These are phyloP conservation scores for Platynereis dumerilii DNA, from an alignment of 2,888 invertebrate genomes.

Conservation along the genomic window DNA sequence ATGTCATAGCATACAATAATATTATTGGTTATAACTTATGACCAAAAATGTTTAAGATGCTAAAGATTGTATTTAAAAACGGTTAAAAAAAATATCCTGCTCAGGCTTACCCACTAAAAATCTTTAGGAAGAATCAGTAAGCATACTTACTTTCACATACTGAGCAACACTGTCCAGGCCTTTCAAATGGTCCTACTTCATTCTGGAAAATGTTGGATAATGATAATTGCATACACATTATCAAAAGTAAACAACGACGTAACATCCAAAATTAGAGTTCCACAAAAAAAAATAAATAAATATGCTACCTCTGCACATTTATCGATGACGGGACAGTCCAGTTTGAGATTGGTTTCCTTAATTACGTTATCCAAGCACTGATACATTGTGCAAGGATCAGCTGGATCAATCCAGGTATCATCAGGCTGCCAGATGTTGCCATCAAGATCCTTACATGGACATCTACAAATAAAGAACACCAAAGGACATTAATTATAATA, in stretches of 20 bases:
- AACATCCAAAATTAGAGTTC: too few relatives aligned
- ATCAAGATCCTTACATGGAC: background rate
- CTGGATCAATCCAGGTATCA: slow-evolving; percentile 1
- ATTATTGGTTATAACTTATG: too few relatives aligned
- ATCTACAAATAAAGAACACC: background rate
- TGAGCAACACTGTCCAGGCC: background rate
- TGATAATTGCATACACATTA: too few relatives aligned
- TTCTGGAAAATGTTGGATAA: background rate
- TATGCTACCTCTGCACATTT: slow-evolving; percentile 1
- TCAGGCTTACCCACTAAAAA: too few relatives aligned
- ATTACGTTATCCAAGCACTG: slow-evolving; percentile 1
- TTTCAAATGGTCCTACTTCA: background rate
- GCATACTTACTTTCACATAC: slow-evolving; percentile 1
- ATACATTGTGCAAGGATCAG: background rate
- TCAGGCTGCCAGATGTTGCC: slow-evolving; percentile 1
- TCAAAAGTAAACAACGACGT: background rate
- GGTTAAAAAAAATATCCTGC: too few relatives aligned
- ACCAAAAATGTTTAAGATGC: too few relatives aligned
- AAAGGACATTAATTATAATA: too few relatives aligned
- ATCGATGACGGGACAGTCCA: background rate
- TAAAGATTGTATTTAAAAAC: too few relatives aligned
- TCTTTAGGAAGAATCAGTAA: too few relatives aligned
- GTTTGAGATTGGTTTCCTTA: background rate
- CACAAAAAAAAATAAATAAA: too few relatives aligned
- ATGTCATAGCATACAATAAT: too few relatives aligned